phyloP scores from a whole-genome alignment of 2,888 invertebrate genomes.

The Halictus quadricinctus region DNA sequence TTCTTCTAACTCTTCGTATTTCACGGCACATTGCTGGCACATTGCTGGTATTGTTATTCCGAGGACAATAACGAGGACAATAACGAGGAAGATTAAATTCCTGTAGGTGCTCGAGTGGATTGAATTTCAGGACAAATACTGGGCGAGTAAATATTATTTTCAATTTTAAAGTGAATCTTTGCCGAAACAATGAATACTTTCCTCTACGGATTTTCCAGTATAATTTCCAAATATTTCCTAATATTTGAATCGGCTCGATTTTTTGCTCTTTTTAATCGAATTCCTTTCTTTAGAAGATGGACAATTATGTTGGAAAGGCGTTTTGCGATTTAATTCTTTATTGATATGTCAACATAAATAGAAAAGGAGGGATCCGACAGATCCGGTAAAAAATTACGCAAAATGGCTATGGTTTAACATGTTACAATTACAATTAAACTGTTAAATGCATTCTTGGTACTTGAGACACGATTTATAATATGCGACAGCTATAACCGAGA shows the following conservation, averaged over 20 bases:
- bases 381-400: slow-evolving; percentile 39
- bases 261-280: too few relatives aligned
- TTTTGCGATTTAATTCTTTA: slow-evolving; percentile 34
- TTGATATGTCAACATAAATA: slow-evolving; percentile 58
- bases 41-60: background rate
- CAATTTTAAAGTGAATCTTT: background rate
- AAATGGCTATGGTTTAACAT: slow-evolving; percentile 33
- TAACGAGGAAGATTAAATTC: background rate
- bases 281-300: background rate
- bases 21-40: too few relatives aligned
- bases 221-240: too few relatives aligned
- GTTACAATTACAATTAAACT: slow-evolving; percentile 47
- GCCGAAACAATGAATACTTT: background rate
- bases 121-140: background rate
- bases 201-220: background rate
- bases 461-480: slow-evolving; percentile 34
- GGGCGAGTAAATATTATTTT: background rate
- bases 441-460: slow-evolving; percentile 71
- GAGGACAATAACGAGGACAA: background rate
- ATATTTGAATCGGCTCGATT: too few relatives aligned
- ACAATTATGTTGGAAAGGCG: background rate
- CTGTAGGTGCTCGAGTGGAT: background rate
- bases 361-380: slow-evolving; percentile 44
- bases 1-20: background rate
- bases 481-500: background rate